Evolutionary conservation across 1,140 invertebrate genomes (phyloP).

Genomic region (Polyergus mexicanus): DNA sequence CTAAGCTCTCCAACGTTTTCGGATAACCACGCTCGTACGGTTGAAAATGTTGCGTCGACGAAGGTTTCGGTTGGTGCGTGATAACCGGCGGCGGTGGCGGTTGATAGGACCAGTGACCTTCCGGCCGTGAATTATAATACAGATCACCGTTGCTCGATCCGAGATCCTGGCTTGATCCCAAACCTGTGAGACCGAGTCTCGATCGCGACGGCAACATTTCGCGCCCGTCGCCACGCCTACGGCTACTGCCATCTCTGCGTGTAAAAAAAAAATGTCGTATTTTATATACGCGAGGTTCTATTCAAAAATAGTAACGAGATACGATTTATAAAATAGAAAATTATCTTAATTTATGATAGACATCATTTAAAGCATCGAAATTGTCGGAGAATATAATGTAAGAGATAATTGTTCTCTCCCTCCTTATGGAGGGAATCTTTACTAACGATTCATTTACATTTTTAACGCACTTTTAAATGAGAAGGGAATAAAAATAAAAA

Average conservation of each 20-base stretch:
- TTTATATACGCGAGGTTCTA: neutral
- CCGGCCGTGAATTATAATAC: slow-evolving; percentile 92
- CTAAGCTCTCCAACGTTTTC: slow-evolving; percentile 95
- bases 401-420: neutral
- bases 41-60: slow-evolving; percentile 92
- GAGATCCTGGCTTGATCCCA: slow-evolving; percentile 86
- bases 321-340: neutral
- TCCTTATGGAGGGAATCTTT: neutral
- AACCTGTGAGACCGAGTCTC: slow-evolving; percentile 89
- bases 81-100: slow-evolving; percentile 94
- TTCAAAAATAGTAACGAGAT: neutral
- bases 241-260: slow-evolving; percentile 83
- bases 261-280: neutral
- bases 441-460: slow-evolving; percentile 5
- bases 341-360: slow-evolving; percentile 7
- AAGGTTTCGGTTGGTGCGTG: slow-evolving; percentile 94
- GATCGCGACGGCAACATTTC: slow-evolving; percentile 92
- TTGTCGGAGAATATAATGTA: neutral
- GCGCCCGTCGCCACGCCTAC: slow-evolving; percentile 89
- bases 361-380: neutral
- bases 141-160: slow-evolving; percentile 91
- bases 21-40: slow-evolving; percentile 93
- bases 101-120: slow-evolving; percentile 87
- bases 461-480: neutral
- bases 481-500: neutral